Percentiles rank a stretch among this genome's conserved stretches.
Evolutionary conservation across 2,797 vertebrate genomes (phyloP).

Genomic region (Philypnodon macrostomus): DNA sequence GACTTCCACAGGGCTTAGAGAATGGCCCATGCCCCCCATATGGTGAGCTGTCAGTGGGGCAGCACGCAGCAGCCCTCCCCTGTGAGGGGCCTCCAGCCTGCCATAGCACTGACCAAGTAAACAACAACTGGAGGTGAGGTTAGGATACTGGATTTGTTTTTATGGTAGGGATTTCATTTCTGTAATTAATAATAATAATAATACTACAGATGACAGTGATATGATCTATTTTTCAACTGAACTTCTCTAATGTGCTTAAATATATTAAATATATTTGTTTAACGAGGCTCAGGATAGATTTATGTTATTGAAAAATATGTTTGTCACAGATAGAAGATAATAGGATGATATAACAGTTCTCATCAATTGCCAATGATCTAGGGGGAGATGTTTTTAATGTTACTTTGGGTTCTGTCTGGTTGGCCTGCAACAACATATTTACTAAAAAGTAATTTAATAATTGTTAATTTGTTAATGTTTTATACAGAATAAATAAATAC

Average conservation of each 20-base stretch:
- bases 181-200: conserved; percentile 15
- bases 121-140: conserved; percentile 71
- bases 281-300: conserved; percentile 32
- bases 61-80: conserved; percentile 46
- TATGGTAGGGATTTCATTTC: conserved; percentile 32
- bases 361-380: too few species aligned
- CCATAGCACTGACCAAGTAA: conserved; percentile 55
- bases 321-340: neutral
- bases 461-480: too few species aligned
- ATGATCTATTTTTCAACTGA: conserved; percentile 43
- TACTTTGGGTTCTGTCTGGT: too few species aligned
- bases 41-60: conserved; percentile 63
- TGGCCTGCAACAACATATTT: too few species aligned
- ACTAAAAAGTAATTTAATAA: too few species aligned
- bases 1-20: conserved; percentile 70
- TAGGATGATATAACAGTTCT: neutral
- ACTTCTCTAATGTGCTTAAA: conserved; percentile 41
- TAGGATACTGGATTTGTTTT: conserved; percentile 27
- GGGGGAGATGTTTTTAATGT: too few species aligned
- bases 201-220: conserved; percentile 24
- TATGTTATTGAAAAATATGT: conserved; percentile 9
- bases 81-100: conserved; percentile 55
- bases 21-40: conserved; percentile 56
- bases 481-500: too few species aligned
- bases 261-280: conserved; percentile 31